A percentile compares a stretch with the other conserved stretches of the same genome.
Conservation (phyloP, 2,888 invertebrate species). For the Bibio marci region DNA sequence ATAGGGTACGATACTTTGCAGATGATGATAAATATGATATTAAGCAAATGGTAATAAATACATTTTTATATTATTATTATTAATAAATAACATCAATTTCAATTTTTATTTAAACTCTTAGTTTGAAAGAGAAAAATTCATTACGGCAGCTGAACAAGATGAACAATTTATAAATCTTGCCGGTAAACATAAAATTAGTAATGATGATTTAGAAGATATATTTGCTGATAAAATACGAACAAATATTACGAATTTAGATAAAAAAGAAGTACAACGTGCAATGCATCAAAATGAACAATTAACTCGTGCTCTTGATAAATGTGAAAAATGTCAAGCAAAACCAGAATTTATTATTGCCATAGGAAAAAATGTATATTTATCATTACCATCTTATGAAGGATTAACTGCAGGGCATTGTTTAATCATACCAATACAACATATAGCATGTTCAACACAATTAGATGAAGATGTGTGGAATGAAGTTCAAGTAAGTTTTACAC, state of each 20-base stretch:
- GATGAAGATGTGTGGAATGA: conserved; percentile 95
- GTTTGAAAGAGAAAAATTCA: conserved; percentile 68
- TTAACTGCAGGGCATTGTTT: conserved; percentile 73
- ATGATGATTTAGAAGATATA: conserved; percentile 69
- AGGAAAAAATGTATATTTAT: conserved; percentile 67
- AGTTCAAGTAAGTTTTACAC: conserved; percentile 39
- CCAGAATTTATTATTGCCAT: conserved; percentile 66
- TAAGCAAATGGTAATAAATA: conserved; percentile 51
- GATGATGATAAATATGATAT: conserved; percentile 81
- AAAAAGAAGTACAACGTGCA: conserved; percentile 44
- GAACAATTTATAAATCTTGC: conserved; percentile 60
- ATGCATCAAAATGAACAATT: conserved; percentile 56
- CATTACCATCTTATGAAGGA: conserved; percentile 64
- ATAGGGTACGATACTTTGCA: conserved; percentile 67
- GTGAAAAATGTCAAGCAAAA: conserved; percentile 70
- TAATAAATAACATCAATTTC: not conserved
- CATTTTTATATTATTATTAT: conserved; percentile 7
- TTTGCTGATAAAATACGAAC: conserved; percentile 63
- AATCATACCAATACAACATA: conserved; percentile 70
- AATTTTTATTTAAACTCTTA: conserved; percentile 22
- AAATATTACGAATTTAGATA: conserved; percentile 40
- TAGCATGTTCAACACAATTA: conserved; percentile 57
- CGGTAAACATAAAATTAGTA: conserved; percentile 39
- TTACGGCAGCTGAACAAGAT: conserved; percentile 63
- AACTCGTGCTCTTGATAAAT: conserved; percentile 56